Base-by-base conservation (phyloP, 2,113 vertebrate species). In the Entelurus aequoreus region DNA sequence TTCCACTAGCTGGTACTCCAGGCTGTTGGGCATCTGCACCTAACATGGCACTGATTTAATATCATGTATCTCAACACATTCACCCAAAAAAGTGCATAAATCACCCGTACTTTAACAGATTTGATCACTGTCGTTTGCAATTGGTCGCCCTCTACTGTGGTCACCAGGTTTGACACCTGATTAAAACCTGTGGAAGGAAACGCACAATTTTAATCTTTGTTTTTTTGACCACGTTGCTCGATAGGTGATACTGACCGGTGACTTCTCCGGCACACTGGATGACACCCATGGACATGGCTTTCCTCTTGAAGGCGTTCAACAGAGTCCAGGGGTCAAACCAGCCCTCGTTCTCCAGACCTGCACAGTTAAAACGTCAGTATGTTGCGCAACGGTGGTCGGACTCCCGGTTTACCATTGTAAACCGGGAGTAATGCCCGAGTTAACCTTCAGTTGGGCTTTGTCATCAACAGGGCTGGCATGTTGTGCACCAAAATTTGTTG, bases 261-360 rank as follows among this genome's bases (percentile, higher is more conserved):
- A 95, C 94, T 68, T 96, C 92, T 69, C 93, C 93, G 0, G 65
- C 65, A 81, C 88, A 93, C 75, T 88, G 86, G 35, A 71, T 55
- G 28, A 89, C 93, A 1, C 94, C 94, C 93, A 96, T 85, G 1
- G 92, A 92, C 14, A 91, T 55, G 37, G 91, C 90, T 72, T 96
- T 95, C 19, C 81, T 90, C 40, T 79, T 90, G 68, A 96, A 91
- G n/a, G 92, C 93, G 8, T 90, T 90, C 60, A 95, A 90, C 54
- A 96, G 86, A 46, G 79, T 80, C 93, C 94, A 94, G 28, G 94
- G 93, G 67, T 96, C 94, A 54, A 96, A 94, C 93, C 93, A 96
- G 64, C 94, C 94, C 80, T 96, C 94, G 1, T 93, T 90, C 82
- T 96, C 92, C 70, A 95, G 40, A n/a, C 94, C 94, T 95, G 60